Evolutionary conservation across 2,888 invertebrate genomes (phyloP).

Genomic region (Allolobophora icterica): DNA sequence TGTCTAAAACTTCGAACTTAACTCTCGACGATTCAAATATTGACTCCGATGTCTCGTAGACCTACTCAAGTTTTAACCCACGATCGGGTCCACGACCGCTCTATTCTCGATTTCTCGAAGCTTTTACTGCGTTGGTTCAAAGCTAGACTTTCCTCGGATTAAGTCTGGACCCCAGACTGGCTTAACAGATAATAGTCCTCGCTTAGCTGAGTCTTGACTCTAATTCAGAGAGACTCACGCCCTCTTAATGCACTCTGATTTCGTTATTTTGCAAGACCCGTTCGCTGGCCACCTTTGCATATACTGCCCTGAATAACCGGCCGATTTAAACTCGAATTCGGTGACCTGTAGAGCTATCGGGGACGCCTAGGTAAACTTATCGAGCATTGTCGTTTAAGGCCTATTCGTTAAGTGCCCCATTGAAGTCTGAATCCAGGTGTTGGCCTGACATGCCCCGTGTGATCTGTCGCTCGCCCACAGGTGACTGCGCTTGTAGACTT

Average conservation of each 20-base stretch:
- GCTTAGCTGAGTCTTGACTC: neutral
- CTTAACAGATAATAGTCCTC: neutral
- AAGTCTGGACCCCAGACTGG: neutral
- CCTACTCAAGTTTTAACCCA: neutral
- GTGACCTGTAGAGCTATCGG: neutral
- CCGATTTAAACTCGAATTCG: conserved; percentile 1
- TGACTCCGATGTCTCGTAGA: no score
- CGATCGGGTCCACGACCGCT: neutral
- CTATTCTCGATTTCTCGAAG: neutral
- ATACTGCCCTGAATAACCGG: neutral
- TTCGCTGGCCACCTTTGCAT: neutral
- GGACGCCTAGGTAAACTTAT: conserved; percentile 17
- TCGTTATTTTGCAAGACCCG: neutral
- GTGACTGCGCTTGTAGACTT: neutral
- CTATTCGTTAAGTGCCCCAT: conserved; percentile 12
- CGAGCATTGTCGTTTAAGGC: conserved; percentile 17
- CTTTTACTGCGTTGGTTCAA: neutral
- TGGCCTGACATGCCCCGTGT: conserved; percentile 19
- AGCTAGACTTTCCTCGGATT: neutral
- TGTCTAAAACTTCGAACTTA: neutral
- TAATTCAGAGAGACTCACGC: neutral
- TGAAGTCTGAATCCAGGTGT: conserved; percentile 13
- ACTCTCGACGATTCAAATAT: neutral
- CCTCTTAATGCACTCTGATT: neutral
- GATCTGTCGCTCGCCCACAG: neutral